phyloP scores from a whole-genome alignment of 2,113 vertebrate species.

The Fukomys damarensis region DNA sequence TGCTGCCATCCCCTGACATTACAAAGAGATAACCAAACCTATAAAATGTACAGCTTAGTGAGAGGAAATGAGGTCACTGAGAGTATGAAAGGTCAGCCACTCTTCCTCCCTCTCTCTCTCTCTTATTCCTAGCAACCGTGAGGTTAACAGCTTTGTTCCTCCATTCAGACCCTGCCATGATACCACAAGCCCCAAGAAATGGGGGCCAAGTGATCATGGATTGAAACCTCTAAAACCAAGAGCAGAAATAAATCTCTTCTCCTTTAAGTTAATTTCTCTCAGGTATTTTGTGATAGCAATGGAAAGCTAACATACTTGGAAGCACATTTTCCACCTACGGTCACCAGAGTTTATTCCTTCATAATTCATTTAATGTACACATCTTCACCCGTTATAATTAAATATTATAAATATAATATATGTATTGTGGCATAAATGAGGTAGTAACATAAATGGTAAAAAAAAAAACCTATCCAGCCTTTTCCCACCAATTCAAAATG shows the following conservation, averaged over 20 bases:
- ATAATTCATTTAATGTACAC: neutral
- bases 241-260: neutral
- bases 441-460: neutral
- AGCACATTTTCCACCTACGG: neutral
- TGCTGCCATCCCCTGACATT: neutral
- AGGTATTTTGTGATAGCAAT: neutral
- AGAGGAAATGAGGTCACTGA: neutral
- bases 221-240: neutral
- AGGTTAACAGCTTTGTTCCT: too few species aligned
- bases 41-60: too few species aligned
- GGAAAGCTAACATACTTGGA: neutral
- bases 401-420: conserved; percentile 22
- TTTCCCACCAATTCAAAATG: neutral
- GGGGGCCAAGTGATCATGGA: neutral
- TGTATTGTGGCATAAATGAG: neutral
- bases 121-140: neutral
- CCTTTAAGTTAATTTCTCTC: neutral
- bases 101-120: too few species aligned
- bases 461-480: neutral
- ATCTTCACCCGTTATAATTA: conserved; percentile 38
- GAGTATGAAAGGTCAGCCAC: neutral
- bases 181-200: neutral
- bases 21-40: too few species aligned
- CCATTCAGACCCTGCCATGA: accelerated
- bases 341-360: neutral